phyloP scores from a whole-genome alignment of 2,888 invertebrate genomes.

The Cephus sareptanus region DNA sequence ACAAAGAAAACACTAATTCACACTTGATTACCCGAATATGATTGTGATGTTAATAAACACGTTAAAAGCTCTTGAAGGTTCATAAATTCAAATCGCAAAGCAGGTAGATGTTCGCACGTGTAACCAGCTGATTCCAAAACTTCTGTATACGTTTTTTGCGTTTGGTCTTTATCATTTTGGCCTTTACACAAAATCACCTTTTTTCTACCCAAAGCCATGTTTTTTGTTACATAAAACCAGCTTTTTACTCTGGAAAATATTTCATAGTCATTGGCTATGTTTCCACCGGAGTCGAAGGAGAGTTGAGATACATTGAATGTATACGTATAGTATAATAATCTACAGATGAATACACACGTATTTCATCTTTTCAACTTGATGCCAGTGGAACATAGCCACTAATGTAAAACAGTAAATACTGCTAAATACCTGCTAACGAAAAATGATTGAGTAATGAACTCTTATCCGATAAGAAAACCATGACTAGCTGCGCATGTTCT shows the following conservation, averaged over 20 bases:
- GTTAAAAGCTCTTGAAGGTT: slow-evolving; percentile 43
- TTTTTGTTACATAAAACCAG: background rate
- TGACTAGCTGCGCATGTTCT: too few species aligned
- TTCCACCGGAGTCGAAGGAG: too few species aligned
- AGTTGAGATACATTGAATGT: too few species aligned
- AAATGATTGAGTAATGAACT: too few species aligned
- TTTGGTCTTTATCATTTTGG: slow-evolving; percentile 42
- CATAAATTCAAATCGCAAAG: slow-evolving; percentile 52
- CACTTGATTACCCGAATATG: slow-evolving; percentile 49
- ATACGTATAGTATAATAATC: too few species aligned
- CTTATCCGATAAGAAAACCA: too few species aligned
- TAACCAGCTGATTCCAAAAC: slow-evolving; percentile 50
- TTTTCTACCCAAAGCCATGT: slow-evolving; percentile 20
- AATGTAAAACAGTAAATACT: too few species aligned
- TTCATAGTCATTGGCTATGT: background rate
- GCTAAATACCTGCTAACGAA: too few species aligned
- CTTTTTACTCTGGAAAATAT: background rate
- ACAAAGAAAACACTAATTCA: background rate
- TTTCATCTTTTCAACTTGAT: too few species aligned
- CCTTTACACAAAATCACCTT: slow-evolving; percentile 55
- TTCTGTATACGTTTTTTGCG: slow-evolving; percentile 44
- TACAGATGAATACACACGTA: too few species aligned
- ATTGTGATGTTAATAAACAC: slow-evolving; percentile 37
- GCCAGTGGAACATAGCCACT: too few species aligned
- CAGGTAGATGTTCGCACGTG: slow-evolving; percentile 45